Evolutionary conservation across 1,140 invertebrate species (phyloP), one percentile per base, ranked within the genome.

Genomic region (Heliconius nattereri): DNA sequence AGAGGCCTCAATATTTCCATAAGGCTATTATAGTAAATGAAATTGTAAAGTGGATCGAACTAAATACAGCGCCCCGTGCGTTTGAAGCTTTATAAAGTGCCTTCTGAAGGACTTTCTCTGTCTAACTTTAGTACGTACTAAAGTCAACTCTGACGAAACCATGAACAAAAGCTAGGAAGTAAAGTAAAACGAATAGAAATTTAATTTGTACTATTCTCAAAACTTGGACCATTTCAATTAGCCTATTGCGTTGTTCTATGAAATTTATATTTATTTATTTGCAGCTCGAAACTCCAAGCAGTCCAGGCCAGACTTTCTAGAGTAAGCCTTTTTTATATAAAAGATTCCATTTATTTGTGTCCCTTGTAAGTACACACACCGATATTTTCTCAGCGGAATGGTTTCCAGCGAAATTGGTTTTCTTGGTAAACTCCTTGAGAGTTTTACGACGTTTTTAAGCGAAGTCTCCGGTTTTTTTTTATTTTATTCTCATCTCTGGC

Each of bases 351-450:
- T 80, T 81, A 81, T 81, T 81, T 76, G 79, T 81, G 76, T 78
- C 79, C 79, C 75, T 71, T 78, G 76, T 75, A 74, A 78, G 79
- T 81, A 81, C 72, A 78, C 73, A 81, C 71, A 19, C 57, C 78
- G 83, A 84, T 84, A 84, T 84, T 84, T 84, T 84, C 83, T 80
- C 83, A 81, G 78, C 76, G 80, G 78, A 84, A 82, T 79, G 78
- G 83, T 84, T 80, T 79, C 78, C 73, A 76, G 81, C 81, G 78
- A 85, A 85, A 85, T 85, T 85, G 81, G 79, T 85, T 83, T 85
- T 85, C 84, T 83, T 73, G 74, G 83, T 82, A 81, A 84, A 83
- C 80, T 85, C 79, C 76, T 78, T 78, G 81, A 83, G 79, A 83
- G 78, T 81, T 85, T 85, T 83, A 81, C 77, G 79, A 85, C 79